These are phyloP conservation scores for Petromus typicus DNA, from an alignment of 2,113 vertebrate genomes.

Conservation along the genomic window DNA sequence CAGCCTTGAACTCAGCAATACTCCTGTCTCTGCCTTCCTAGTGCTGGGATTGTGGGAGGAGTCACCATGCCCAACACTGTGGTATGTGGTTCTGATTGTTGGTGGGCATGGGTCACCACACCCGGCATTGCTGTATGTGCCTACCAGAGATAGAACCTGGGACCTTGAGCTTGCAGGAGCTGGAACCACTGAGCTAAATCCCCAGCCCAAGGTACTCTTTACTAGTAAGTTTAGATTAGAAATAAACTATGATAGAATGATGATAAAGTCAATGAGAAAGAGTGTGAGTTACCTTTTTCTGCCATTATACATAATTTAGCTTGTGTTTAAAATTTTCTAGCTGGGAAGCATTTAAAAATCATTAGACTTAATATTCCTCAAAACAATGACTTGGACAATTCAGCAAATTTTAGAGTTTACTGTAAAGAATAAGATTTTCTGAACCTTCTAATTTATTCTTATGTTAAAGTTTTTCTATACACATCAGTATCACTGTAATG, in stretches of 20 bases:
- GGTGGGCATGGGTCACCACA: no score
- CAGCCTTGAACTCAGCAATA: no score
- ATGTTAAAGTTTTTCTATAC: background rate
- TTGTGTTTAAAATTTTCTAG: background rate
- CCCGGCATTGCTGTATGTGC: no score
- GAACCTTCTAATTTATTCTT: background rate
- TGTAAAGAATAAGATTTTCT: constrained; percentile 12
- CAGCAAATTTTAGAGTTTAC: background rate
- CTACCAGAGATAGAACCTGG: no score
- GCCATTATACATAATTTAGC: background rate
- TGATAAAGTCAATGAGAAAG: constrained; percentile 40
- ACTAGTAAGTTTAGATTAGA: constrained; percentile 15
- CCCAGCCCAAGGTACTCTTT: no score
- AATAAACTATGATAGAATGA: background rate
- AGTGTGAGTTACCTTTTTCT: constrained; percentile 8
- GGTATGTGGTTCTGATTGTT: no score
- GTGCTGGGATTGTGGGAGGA: no score
- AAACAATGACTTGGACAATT: background rate
- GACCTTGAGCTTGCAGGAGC: no score
- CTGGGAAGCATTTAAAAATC: constrained; percentile 27
- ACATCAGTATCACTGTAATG: background rate
- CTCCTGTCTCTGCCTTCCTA: no score
- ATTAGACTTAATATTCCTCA: background rate
- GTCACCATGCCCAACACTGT: no score
- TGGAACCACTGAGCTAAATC: no score